These are phyloP conservation scores for Cryptus viduatorius DNA, from an alignment of 2,888 invertebrate species.

Conservation along the genomic window DNA sequence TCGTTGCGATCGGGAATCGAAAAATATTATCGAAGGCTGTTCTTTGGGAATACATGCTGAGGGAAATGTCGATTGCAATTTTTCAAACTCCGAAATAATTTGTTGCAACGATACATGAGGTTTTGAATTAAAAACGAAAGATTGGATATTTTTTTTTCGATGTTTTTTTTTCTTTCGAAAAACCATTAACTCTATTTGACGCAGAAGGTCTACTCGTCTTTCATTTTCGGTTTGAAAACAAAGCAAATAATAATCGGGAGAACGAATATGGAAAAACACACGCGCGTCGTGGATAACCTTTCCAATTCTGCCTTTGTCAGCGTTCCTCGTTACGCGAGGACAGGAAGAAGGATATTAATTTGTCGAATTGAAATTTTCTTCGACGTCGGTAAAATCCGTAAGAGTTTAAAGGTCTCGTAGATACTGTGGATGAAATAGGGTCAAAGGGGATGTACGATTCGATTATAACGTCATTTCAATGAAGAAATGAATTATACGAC, in stretches of 20 bases:
- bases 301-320: constrained; percentile 55
- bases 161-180: no score
- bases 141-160: no score
- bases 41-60: neutral
- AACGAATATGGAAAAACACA: neutral
- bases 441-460: constrained; percentile 58
- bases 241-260: neutral
- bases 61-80: neutral
- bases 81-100: neutral
- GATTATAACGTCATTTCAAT: constrained; percentile 66
- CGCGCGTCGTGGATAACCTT: neutral
- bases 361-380: constrained; percentile 56
- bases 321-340: constrained; percentile 33
- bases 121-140: no score
- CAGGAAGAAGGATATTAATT: constrained; percentile 59
- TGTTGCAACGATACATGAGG: neutral
- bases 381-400: constrained; percentile 30
- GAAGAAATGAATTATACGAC: constrained; percentile 62
- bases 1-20: neutral
- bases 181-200: no score
- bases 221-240: neutral
- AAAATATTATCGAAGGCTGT: neutral
- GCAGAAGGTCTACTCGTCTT: no score
- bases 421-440: constrained; percentile 52
- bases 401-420: constrained; percentile 4